Evolutionary conservation across 2,113 vertebrate genomes (phyloP).

Genomic region (Propithecus coquereli): DNA sequence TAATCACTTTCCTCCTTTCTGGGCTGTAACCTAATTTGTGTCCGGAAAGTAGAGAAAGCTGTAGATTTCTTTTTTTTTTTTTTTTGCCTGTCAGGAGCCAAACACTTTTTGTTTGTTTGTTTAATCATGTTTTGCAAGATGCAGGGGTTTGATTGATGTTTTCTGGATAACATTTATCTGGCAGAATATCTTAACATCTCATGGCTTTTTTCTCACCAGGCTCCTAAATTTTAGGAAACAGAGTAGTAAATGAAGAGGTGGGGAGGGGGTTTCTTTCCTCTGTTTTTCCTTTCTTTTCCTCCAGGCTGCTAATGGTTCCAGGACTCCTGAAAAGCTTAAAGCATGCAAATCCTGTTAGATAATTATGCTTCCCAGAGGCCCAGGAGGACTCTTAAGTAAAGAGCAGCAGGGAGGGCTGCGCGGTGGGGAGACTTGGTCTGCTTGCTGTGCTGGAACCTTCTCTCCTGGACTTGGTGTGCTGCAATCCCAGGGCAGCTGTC

Average conservation of each 20-base stretch:
- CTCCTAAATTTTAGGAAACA: background rate
- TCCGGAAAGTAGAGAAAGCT: background rate
- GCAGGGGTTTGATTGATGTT: background rate
- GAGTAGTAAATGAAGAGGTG: background rate
- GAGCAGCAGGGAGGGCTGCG: fast-evolving
- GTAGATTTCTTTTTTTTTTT: background rate
- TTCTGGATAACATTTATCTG: background rate
- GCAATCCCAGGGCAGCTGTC: background rate
- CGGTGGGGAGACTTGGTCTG: background rate
- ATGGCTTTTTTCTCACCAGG: background rate
- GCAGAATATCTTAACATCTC: background rate
- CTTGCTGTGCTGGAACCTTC: slow-evolving; percentile 18
- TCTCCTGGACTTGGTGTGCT: background rate
- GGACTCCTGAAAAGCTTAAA: slow-evolving; percentile 20
- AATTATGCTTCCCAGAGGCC: background rate
- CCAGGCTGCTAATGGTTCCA: background rate
- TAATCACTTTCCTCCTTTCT: background rate
- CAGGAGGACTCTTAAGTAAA: slow-evolving; percentile 32
- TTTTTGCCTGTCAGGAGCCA: background rate
- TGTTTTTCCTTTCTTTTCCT: background rate
- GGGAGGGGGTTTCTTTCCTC: background rate
- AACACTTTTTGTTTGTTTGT: background rate
- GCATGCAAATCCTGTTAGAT: slow-evolving; percentile 33
- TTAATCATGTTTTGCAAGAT: background rate
- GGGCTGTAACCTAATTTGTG: background rate